A percentile compares a stretch with the other conserved stretches of the same genome.
Evolutionary conservation across 2,797 vertebrate genomes (phyloP).

Genomic region (Ptychobarbus kaznakovi): DNA sequence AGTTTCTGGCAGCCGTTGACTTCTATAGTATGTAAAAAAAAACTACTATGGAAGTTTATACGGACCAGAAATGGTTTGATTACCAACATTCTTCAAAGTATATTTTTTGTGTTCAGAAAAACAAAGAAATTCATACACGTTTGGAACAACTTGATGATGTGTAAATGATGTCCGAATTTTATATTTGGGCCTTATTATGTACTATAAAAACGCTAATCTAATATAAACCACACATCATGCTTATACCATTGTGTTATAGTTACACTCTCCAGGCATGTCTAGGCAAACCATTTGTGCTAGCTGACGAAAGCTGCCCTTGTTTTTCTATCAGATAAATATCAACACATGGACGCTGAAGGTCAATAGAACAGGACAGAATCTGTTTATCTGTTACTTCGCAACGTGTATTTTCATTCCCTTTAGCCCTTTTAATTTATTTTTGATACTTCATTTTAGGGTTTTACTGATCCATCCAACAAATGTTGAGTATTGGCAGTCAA

Average conservation of each 20-base stretch:
- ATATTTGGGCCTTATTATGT: not conserved
- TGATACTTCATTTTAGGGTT: not conserved
- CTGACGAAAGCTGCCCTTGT: not conserved
- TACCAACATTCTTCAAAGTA: not conserved
- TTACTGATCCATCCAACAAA: not conserved
- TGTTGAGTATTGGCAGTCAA: not conserved
- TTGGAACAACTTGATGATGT: not conserved
- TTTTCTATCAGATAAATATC: not conserved
- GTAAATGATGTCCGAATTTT: not conserved
- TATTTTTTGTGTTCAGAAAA: not conserved
- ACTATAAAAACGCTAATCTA: not conserved
- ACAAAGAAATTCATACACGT: not conserved
- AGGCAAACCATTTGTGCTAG: not conserved
- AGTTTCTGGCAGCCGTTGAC: not conserved
- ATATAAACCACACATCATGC: not conserved
- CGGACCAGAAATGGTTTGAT: not conserved
- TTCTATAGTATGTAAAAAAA: not conserved
- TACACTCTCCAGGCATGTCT: not conserved
- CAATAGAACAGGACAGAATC: not conserved
- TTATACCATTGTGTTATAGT: not conserved
- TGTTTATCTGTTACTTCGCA: not conserved
- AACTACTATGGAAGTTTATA: not conserved
- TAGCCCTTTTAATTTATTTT: not conserved
- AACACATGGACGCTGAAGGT: not conserved
- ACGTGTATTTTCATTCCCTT: not conserved